Evolutionary conservation across 2,113 vertebrate genomes (phyloP).

Genomic region (Cynopterus brachyotis): DNA sequence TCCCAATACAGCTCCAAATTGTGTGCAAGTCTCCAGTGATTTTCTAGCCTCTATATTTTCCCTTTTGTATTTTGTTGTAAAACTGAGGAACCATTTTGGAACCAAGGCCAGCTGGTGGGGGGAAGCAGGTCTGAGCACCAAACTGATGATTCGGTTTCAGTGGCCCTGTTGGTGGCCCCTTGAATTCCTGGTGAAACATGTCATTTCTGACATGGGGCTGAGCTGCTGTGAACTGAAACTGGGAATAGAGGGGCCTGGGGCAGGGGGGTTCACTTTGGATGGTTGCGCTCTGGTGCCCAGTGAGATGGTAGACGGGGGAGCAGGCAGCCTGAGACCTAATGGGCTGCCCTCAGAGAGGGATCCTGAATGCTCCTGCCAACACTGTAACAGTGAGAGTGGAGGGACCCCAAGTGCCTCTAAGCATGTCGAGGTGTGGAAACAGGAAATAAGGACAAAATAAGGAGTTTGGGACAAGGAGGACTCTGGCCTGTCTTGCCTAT

Average conservation of each 20-base stretch:
- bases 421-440: neutral
- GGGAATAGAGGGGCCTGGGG: neutral
- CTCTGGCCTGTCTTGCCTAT: neutral
- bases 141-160: neutral
- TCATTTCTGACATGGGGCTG: neutral
- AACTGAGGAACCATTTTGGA: neutral
- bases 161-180: neutral
- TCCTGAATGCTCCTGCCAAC: neutral
- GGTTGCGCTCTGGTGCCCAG: neutral
- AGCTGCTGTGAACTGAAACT: neutral
- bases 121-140: neutral
- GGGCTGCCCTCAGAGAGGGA: neutral
- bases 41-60: neutral
- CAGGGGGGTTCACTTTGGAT: neutral
- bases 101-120: neutral
- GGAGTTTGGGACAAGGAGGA: neutral
- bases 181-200: accelerated
- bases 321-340: neutral
- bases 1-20: neutral
- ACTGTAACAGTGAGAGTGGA: neutral
- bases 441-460: neutral
- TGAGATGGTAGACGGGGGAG: neutral
- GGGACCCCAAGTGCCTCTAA: neutral
- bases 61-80: conserved; percentile 38
- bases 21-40: neutral